Evolutionary conservation across 2,888 invertebrate species (phyloP).

Genomic region (Harpalus rubripes): DNA sequence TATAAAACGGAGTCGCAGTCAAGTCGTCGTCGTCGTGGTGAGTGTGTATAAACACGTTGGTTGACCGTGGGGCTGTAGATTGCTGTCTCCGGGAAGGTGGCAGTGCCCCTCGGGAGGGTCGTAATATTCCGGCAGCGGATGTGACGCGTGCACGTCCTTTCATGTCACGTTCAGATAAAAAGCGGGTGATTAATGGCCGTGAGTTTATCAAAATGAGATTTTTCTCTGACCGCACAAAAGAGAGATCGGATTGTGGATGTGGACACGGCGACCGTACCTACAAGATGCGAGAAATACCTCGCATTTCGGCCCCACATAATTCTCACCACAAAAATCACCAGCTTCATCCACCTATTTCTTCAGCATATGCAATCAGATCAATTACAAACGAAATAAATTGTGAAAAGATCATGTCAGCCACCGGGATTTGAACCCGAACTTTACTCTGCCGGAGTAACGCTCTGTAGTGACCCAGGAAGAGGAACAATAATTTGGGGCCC

Average conservation of each 20-base stretch:
- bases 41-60: conserved; percentile 62
- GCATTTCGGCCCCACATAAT: not conserved
- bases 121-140: conserved; percentile 68
- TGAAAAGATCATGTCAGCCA: too few relatives aligned
- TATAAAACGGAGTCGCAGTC: conserved; percentile 55
- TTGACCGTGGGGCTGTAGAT: conserved; percentile 50
- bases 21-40: conserved; percentile 52
- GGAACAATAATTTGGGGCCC: too few relatives aligned
- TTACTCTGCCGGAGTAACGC: too few relatives aligned
- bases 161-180: conserved; percentile 76
- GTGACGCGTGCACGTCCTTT: conserved; percentile 75
- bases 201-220: conserved; percentile 71
- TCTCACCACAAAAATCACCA: too few relatives aligned
- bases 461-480: too few relatives aligned
- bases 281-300: not conserved
- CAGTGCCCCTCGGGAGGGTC: conserved; percentile 44
- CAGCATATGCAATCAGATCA: too few relatives aligned
- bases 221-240: conserved; percentile 67
- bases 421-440: too few relatives aligned
- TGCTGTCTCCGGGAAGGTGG: conserved; percentile 58
- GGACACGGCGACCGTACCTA: conserved; percentile 39
- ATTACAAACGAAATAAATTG: too few relatives aligned
- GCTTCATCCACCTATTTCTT: too few relatives aligned
- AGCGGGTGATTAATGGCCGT: conserved; percentile 75
- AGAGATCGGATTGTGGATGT: conserved; percentile 63